Evolutionary conservation across 2,797 vertebrate species (phyloP).

Genomic region (Lepilemur ruficaudatus): DNA sequence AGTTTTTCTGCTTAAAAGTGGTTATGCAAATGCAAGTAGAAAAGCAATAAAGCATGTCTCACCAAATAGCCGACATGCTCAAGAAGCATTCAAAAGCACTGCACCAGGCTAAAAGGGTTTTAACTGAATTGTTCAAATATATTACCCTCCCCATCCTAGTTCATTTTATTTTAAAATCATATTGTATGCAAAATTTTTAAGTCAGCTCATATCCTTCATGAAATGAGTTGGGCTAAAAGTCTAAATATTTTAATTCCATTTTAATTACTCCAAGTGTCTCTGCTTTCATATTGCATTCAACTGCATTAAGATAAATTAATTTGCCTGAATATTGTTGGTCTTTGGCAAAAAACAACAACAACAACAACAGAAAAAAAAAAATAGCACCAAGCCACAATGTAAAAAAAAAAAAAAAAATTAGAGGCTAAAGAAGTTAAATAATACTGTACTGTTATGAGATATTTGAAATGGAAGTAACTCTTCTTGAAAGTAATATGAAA

Average conservation of each 20-base stretch:
- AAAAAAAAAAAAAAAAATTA: conserved; percentile 42
- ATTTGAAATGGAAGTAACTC: not conserved
- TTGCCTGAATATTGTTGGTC: conserved; percentile 8
- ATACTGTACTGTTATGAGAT: not conserved
- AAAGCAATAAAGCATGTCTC: conserved; percentile 78
- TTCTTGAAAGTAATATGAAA: not conserved
- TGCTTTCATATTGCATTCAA: not conserved
- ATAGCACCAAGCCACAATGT: not conserved
- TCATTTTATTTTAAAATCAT: not conserved
- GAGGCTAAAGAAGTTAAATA: not conserved
- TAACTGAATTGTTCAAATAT: not conserved
- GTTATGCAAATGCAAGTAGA: conserved; percentile 76
- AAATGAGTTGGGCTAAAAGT: not conserved
- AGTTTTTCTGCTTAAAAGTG: conserved; percentile 75
- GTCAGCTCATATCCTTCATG: not conserved
- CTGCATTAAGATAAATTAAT: not conserved
- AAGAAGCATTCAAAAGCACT: conserved; percentile 73
- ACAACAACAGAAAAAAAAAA: not conserved
- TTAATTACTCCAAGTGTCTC: conserved; percentile 35
- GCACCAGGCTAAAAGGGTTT: conserved; percentile 46
- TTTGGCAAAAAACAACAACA: conserved; percentile 5
- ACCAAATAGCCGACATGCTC: conserved; percentile 76
- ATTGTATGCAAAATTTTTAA: not conserved
- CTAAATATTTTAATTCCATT: conserved; percentile 6
- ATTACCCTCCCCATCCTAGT: not conserved